Base-by-base conservation (phyloP, 2,888 invertebrate species). In the Drosophila lacicola region DNA sequence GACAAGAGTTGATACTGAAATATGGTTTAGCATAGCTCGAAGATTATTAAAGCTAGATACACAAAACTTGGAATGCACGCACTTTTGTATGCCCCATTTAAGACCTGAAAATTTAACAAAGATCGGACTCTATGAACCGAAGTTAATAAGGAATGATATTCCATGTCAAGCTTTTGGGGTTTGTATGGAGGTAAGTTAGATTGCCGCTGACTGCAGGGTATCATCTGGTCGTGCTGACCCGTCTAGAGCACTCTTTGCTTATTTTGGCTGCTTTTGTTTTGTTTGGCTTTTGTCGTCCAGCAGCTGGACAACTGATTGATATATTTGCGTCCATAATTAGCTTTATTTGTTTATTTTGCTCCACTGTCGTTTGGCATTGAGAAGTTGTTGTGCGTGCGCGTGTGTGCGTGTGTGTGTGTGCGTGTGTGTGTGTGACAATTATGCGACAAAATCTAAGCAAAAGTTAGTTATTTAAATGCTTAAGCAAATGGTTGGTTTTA, bases 261-360 rank as follows among this genome's bases (percentile, higher is more conserved):
- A 14, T 41, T 36, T 68, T 50, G 37, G 56, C 33, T 61, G 29
- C 57, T 39, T 42, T 61, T 25, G 19, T 57, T 70, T 76, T 62
- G 45, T 60, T 75, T 69, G 44, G 25, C 19, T 50, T 78, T 71
- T 74, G 77, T 74, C 77, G 64, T 56, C 74, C 75, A 45, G 57
- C 39, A 58, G 25, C 33, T 64, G 68, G 80, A 75, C 86, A 82
- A 69, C 69, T 82, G 88, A 82, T 88, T 88, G 86, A 82, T 88
- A 60, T 70, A 69, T 70, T 60, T 53, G 33, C 57, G 45, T 47
- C 44, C 58, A 51, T 57, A 74, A 74, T 88, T 85, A 64, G 62
- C 36, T 58, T 71, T 60, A 67, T 84, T 62, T 81, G 50, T 70
- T 53, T 46, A 54, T 61, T 64, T 25, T 55, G 66, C 42, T 49